Conservation (phyloP, 2,113 vertebrate species). For the Promerops cafer region DNA sequence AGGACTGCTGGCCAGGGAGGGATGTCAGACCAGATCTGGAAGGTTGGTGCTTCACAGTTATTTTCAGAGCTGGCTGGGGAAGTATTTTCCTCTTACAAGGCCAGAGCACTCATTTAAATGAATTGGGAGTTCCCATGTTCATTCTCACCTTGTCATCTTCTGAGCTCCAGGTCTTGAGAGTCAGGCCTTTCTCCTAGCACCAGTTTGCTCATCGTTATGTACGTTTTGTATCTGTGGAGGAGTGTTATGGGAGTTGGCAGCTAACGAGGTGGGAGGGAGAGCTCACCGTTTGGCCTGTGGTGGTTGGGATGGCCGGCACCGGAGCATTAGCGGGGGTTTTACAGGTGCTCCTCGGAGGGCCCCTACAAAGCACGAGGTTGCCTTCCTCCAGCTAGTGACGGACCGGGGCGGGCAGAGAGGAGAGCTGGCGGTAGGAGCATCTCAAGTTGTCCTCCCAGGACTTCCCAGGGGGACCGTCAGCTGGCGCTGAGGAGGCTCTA, state of each 20-base stretch:
- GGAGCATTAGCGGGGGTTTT: accelerated
- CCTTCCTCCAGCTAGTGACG: accelerated
- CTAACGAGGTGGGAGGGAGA: background rate
- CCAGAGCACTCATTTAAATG: background rate
- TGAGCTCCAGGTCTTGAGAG: background rate
- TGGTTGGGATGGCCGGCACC: accelerated
- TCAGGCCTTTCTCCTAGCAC: background rate
- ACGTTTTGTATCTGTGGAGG: accelerated
- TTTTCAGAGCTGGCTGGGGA: background rate
- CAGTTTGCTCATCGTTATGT: accelerated
- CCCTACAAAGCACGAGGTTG: accelerated
- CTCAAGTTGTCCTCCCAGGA: background rate
- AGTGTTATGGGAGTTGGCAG: accelerated
- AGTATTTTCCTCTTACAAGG: background rate
- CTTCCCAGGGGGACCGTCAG: background rate
- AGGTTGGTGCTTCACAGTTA: background rate
- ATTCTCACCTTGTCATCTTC: background rate
- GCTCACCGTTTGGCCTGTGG: accelerated
- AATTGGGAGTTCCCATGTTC: background rate
- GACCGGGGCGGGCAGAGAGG: no score
- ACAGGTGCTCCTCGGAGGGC: background rate
- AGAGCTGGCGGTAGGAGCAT: background rate
- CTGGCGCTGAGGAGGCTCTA: background rate
- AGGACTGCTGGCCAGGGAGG: background rate
- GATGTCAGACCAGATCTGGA: background rate